Conservation (phyloP, 1,140 invertebrate species). For the Parapsyche elsis region DNA sequence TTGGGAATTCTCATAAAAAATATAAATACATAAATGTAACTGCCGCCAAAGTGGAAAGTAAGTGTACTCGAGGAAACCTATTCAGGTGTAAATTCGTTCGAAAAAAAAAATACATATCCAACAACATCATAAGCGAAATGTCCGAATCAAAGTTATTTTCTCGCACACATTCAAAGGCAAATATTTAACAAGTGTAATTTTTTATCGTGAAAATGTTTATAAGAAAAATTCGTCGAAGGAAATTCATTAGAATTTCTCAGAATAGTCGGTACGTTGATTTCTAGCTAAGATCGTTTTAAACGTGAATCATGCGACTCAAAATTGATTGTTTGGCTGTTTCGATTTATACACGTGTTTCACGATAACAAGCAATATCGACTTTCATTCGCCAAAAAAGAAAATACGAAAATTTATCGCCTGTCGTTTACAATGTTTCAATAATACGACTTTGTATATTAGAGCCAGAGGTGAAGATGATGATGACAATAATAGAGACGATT, state of each 20-base stretch:
- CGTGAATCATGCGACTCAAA: background rate
- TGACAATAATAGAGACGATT: background rate
- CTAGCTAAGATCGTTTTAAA: too few relatives aligned
- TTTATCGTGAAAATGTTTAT: too few relatives aligned
- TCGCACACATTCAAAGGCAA: background rate
- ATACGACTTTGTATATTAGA: background rate
- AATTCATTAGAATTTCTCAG: too few relatives aligned
- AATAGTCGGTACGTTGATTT: too few relatives aligned
- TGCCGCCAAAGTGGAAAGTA: background rate
- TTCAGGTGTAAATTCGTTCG: background rate
- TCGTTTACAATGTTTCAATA: background rate
- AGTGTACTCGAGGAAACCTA: background rate
- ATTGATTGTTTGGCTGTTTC: background rate
- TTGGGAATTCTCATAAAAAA: constrained; percentile 5
- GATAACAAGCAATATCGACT: background rate
- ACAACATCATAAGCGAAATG: background rate
- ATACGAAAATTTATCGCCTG: background rate
- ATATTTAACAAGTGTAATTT: background rate
- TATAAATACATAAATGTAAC: background rate
- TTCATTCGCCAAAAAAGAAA: background rate
- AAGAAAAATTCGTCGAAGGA: too few relatives aligned
- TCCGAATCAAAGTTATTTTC: background rate
- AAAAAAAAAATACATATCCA: too few relatives aligned
- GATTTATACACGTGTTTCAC: background rate
- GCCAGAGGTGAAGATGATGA: background rate